Evolutionary conservation across 2,113 vertebrate genomes (phyloP).

Genomic region (Dascyllus trimaculatus): DNA sequence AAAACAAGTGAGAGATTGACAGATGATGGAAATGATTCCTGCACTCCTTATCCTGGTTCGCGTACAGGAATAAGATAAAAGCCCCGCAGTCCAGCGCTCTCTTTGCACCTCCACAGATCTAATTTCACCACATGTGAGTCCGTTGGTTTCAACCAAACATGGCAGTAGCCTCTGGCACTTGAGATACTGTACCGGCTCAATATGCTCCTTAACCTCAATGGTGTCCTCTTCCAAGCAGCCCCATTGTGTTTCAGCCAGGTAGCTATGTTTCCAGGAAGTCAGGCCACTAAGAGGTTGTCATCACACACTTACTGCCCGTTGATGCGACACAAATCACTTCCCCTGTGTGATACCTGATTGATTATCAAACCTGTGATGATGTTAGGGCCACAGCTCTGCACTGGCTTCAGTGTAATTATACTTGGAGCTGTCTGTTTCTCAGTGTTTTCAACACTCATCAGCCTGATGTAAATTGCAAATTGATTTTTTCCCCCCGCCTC

Average conservation of each 20-base stretch:
- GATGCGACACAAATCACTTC: constrained; percentile 73
- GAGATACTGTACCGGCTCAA: constrained; percentile 29
- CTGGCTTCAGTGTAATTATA: constrained; percentile 77
- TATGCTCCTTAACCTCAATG: constrained; percentile 48
- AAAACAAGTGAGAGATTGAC: constrained; percentile 6
- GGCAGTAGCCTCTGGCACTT: constrained; percentile 60
- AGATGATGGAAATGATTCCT: constrained; percentile 34
- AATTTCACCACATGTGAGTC: constrained; percentile 45
- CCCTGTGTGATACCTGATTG: constrained; percentile 71
- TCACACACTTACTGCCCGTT: constrained; percentile 66
- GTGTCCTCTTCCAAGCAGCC: constrained; percentile 40
- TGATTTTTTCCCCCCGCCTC: constrained; percentile 76
- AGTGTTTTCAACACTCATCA: constrained; percentile 80
- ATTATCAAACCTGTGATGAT: constrained; percentile 71
- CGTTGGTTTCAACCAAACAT: constrained; percentile 25
- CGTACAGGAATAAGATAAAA: constrained; percentile 30
- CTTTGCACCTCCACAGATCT: constrained; percentile 35
- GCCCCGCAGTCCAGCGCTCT: constrained; percentile 35
- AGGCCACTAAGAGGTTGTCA: constrained; percentile 51
- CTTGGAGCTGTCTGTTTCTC: constrained; percentile 71
- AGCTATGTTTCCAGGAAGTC: constrained; percentile 54
- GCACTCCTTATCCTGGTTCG: constrained; percentile 1
- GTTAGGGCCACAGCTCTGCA: constrained; percentile 51
- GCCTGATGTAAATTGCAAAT: constrained; percentile 85
- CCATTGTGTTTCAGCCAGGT: constrained; percentile 60